Evolutionary conservation across 2,888 invertebrate genomes (phyloP).

Genomic region (Drosophila algonquin): DNA sequence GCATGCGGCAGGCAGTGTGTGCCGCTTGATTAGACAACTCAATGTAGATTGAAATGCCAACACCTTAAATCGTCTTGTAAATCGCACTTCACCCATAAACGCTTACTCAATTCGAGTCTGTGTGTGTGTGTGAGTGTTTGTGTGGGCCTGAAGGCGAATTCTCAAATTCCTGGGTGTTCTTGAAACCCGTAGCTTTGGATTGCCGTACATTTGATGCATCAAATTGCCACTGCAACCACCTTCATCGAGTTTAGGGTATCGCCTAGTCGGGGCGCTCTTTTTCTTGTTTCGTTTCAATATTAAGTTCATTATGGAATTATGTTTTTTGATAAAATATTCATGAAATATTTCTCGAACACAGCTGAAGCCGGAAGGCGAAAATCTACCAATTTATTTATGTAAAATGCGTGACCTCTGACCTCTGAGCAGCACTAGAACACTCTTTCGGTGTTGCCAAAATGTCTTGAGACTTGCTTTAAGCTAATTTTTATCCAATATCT

Average conservation of each 20-base stretch:
- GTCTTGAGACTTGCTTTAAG: background rate
- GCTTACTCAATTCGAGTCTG: constrained; percentile 7
- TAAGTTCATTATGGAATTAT: background rate
- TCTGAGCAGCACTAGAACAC: background rate
- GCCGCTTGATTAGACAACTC: constrained; percentile 78
- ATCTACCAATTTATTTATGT: background rate
- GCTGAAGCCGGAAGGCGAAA: background rate
- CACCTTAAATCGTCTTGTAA: constrained; percentile 72
- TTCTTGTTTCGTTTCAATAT: background rate
- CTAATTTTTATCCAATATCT: background rate
- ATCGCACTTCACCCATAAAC: constrained; percentile 52
- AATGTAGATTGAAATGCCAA: constrained; percentile 78
- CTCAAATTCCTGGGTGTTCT: background rate
- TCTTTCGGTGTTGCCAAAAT: background rate
- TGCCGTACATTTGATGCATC: background rate
- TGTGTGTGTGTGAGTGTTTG: background rate
- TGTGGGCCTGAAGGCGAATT: background rate
- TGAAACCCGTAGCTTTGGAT: background rate
- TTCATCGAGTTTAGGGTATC: background rate
- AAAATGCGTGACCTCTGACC: background rate
- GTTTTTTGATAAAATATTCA: background rate
- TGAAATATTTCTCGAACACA: background rate
- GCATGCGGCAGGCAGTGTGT: constrained; percentile 61
- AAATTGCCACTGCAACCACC: background rate
- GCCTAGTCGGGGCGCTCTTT: background rate